Evolutionary conservation across 2,113 vertebrate genomes (phyloP).

Genomic region (Melanostigma gelatinosum): DNA sequence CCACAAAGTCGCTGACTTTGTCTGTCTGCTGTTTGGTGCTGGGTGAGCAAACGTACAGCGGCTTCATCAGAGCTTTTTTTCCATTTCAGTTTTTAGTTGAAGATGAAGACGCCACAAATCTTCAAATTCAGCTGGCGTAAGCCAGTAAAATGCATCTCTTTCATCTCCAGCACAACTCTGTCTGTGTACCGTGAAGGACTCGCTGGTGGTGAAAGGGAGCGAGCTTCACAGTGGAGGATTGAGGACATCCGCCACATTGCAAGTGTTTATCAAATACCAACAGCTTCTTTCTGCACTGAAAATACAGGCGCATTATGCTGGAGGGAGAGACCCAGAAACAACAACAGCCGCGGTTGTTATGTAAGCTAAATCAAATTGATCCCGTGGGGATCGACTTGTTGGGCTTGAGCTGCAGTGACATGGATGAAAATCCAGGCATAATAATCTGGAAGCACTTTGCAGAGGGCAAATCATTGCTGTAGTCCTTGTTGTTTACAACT

Average conservation of each 20-base stretch:
- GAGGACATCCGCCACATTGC: conserved; percentile 55
- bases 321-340: conserved; percentile 67
- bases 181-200: conserved; percentile 18
- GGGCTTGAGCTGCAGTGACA: conserved; percentile 53
- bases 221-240: conserved; percentile 39
- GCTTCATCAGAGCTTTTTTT: background rate
- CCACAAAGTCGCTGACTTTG: background rate
- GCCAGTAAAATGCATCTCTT: background rate
- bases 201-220: conserved; percentile 9
- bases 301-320: conserved; percentile 50
- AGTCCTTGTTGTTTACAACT: background rate
- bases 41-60: background rate
- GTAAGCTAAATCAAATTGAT: conserved; percentile 68
- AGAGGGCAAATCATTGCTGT: conserved; percentile 21
- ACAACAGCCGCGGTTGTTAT: conserved; percentile 58
- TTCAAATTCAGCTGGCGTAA: conserved; percentile 13
- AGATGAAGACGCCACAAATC: background rate
- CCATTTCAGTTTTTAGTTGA: no score
- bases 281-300: conserved; percentile 53
- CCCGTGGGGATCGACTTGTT: conserved; percentile 55
- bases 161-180: conserved; percentile 32
- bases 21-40: background rate
- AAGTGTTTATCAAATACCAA: conserved; percentile 65
- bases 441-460: conserved; percentile 38
- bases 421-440: conserved; percentile 42